A percentile compares a stretch with the other conserved stretches of the same genome.
phyloP scores from a whole-genome alignment of 2,888 invertebrate species.

The Euplexia lucipara region DNA sequence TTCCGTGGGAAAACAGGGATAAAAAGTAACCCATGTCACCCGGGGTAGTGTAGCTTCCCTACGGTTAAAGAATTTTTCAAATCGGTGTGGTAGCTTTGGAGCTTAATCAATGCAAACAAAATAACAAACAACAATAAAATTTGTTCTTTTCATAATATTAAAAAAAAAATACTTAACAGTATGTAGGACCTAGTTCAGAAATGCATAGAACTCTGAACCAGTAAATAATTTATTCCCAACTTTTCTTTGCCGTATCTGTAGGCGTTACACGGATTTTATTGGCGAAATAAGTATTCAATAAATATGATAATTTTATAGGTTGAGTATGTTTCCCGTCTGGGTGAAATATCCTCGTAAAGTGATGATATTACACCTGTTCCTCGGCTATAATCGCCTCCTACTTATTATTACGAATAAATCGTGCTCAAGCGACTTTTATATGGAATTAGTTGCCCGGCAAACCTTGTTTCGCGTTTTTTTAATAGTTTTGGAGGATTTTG shows the following conservation, averaged over 20 bases:
- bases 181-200: conserved; percentile 13
- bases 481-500: no score
- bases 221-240: not conserved
- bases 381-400: conserved; percentile 15
- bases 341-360: conserved; percentile 40
- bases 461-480: no score
- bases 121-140: no score
- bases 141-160: no score
- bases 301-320: conserved; percentile 60
- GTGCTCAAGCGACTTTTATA: conserved; percentile 5
- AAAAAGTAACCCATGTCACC: no score
- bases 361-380: conserved; percentile 44
- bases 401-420: conserved; percentile 9
- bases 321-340: conserved; percentile 31
- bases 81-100: no score
- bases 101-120: no score
- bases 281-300: conserved; percentile 52
- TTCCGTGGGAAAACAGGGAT: no score
- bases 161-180: no score
- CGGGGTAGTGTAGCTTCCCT: no score
- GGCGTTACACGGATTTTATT: conserved; percentile 40
- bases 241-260: conserved; percentile 6
- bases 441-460: no score
- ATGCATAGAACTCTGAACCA: conserved; percentile 1
- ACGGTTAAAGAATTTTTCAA: no score